Percentiles rank a stretch among this genome's conserved stretches.
Evolutionary conservation across 2,888 invertebrate species (phyloP).

Genomic region (Noctua janthina): DNA sequence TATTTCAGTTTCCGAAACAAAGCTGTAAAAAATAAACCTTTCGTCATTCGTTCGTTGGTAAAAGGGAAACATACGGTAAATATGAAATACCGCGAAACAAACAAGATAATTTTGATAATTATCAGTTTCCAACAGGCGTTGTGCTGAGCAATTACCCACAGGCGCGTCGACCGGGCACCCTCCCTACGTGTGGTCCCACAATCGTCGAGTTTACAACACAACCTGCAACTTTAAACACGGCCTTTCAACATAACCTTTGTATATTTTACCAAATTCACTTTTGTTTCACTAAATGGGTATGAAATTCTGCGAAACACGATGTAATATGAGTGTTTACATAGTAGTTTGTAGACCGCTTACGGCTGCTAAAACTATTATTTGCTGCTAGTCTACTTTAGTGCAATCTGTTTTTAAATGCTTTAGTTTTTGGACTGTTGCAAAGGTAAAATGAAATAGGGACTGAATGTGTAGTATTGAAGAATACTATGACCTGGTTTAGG

Average conservation of each 20-base stretch:
- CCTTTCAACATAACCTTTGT: constrained; percentile 63
- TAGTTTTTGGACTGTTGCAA: constrained; percentile 20
- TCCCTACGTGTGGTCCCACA: constrained; percentile 57
- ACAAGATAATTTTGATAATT: constrained; percentile 70
- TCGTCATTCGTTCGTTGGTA: neutral
- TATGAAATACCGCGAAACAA: constrained; percentile 47
- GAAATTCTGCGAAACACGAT: constrained; percentile 54
- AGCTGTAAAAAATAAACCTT: constrained; percentile 11
- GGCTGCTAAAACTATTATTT: constrained; percentile 49
- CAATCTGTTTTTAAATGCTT: constrained; percentile 43
- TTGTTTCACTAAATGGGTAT: constrained; percentile 58
- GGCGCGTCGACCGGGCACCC: constrained; percentile 56
- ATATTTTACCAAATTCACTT: constrained; percentile 65
- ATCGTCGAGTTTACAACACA: constrained; percentile 51
- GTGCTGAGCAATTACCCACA: constrained; percentile 73
- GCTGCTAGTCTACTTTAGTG: constrained; percentile 31
- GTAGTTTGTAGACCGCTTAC: constrained; percentile 62
- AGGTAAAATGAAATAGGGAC: constrained; percentile 15
- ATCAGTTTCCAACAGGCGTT: constrained; percentile 71
- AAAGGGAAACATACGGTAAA: constrained; percentile 14
- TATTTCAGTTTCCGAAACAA: constrained; percentile 18
- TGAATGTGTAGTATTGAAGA: no score
- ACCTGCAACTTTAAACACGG: constrained; percentile 63
- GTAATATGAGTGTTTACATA: constrained; percentile 52
- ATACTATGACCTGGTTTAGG: neutral